Evolutionary conservation across 1,140 invertebrate genomes (phyloP).

Genomic region (Zaprionus capensis): DNA sequence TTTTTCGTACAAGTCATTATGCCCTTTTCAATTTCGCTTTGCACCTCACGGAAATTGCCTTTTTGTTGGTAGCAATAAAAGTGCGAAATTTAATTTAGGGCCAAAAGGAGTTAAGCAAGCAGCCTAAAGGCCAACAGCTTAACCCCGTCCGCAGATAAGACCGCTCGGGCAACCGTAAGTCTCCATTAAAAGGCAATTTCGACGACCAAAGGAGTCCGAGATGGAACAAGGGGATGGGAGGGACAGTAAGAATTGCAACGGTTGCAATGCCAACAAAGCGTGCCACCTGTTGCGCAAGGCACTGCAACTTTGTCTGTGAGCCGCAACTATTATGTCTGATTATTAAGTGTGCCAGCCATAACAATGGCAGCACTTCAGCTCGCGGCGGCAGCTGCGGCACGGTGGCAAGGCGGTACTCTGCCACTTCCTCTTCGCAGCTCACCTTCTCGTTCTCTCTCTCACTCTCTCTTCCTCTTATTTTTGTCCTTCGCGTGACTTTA

Average conservation of each 20-base stretch:
- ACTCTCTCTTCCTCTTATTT: neutral
- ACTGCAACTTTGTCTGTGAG: constrained; percentile 52
- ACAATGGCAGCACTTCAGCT: constrained; percentile 63
- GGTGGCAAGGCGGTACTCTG: neutral
- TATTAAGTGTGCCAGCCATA: constrained; percentile 73
- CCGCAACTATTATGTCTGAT: constrained; percentile 74
- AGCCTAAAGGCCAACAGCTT: constrained; percentile 45
- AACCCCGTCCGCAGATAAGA: constrained; percentile 23
- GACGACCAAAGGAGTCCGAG: neutral
- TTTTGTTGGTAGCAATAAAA: constrained; percentile 73
- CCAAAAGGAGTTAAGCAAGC: constrained; percentile 38
- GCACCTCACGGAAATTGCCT: constrained; percentile 75
- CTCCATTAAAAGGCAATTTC: constrained; percentile 69
- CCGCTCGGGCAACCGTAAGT: constrained; percentile 55
- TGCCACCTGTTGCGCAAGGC: constrained; percentile 63
- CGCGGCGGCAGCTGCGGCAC: constrained; percentile 17
- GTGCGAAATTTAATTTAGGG: constrained; percentile 72
- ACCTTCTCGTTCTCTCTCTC: neutral
- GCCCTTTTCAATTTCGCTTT: constrained; percentile 74
- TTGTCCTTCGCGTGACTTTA: constrained; percentile 46
- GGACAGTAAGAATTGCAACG: constrained; percentile 18
- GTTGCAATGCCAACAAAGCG: constrained; percentile 38
- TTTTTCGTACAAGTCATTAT: constrained; percentile 65
- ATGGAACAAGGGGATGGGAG: neutral
- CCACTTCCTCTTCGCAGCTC: neutral